Evolutionary conservation across 2,888 invertebrate species (phyloP).

Genomic region (Drosophila anomalata): DNA sequence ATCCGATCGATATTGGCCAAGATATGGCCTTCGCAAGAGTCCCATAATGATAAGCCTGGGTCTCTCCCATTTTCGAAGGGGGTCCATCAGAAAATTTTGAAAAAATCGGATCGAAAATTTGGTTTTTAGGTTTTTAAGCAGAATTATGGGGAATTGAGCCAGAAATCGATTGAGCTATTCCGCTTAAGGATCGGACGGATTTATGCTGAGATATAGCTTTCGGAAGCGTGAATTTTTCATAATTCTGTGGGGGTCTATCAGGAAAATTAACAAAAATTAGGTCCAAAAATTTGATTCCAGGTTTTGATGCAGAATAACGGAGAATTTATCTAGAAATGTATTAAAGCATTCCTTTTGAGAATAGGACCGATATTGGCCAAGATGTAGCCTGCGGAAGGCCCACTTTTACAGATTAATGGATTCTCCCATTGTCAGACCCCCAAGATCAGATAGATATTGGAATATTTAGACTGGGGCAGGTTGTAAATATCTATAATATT

Average conservation of each 20-base stretch:
- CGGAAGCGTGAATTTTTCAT: background rate
- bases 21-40: too few species aligned
- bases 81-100: background rate
- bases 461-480: too few species aligned
- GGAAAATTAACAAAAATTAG: background rate
- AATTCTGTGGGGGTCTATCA: background rate
- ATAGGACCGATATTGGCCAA: background rate
- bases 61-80: background rate
- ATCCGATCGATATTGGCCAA: too few species aligned
- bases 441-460: too few species aligned
- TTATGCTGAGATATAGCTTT: background rate
- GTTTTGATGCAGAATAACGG: background rate
- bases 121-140: too few species aligned
- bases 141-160: background rate
- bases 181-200: background rate
- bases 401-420: too few species aligned
- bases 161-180: background rate
- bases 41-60: too few species aligned
- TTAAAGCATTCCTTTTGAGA: background rate
- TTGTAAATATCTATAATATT: too few species aligned
- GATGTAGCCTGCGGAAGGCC: background rate
- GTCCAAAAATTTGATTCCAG: background rate
- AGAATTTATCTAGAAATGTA: background rate
- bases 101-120: too few species aligned
- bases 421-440: too few species aligned